A percentile compares a stretch with the other conserved stretches of the same genome.
phyloP scores from a whole-genome alignment of 1,140 invertebrate species.

The Hetaerina americana region DNA sequence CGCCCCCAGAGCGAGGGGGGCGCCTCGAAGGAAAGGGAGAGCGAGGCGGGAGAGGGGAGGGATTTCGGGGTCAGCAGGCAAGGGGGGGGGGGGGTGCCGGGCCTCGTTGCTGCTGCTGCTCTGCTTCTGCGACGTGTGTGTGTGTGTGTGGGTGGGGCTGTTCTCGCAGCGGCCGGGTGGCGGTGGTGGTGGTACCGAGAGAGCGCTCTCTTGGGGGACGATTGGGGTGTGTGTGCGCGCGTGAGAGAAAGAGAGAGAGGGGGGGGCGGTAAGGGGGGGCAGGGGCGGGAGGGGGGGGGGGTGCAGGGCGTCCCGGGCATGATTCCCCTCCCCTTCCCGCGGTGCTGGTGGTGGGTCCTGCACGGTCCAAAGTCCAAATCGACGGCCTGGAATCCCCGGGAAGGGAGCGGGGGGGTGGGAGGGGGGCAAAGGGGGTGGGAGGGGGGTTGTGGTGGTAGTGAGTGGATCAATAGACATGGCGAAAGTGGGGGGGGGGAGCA shows the following conservation, averaged over 20 bases:
- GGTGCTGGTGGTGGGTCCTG: neutral
- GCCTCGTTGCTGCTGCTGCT: no score
- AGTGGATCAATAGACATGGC: neutral
- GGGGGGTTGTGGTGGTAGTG: neutral
- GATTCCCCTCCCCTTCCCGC: neutral
- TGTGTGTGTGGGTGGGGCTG: no score
- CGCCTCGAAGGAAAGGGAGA: no score
- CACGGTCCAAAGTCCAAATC: neutral
- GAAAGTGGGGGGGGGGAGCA: neutral
- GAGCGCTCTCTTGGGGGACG: neutral
- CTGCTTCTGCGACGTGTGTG: no score
- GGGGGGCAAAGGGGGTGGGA: neutral
- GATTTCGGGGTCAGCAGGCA: no score
- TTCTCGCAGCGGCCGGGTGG: no score
- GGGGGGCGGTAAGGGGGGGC: neutral
- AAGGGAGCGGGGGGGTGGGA: neutral
- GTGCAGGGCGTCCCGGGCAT: neutral
- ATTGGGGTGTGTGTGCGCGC: neutral
- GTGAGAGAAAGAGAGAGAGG: neutral
- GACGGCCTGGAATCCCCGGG: neutral
- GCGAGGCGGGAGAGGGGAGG: no score
- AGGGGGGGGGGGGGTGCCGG: no score
- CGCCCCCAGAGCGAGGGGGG: no score
- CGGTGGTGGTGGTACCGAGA: neutral
- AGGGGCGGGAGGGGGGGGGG: neutral